These are phyloP conservation scores for Knipowitschia caucasica DNA, from an alignment of 2,797 vertebrate genomes.

Conservation along the genomic window DNA sequence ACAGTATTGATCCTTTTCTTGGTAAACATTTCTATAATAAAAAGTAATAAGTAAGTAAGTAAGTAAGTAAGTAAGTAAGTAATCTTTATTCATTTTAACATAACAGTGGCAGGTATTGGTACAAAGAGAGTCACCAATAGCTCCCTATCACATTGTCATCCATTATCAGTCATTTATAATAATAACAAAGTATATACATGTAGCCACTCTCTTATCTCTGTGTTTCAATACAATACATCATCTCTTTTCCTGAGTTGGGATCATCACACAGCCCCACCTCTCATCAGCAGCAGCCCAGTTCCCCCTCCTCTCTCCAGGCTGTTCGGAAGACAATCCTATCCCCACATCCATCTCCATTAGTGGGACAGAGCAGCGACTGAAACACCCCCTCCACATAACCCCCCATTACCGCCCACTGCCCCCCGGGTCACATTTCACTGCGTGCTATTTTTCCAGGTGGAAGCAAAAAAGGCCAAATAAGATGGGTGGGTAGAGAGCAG, in stretches of 20 bases:
- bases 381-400: conserved; percentile 22
- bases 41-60: no score
- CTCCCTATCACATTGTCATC: no score
- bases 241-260: conserved; percentile 42
- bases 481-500: conserved; percentile 20
- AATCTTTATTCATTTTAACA: no score
- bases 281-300: conserved; percentile 37
- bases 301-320: conserved; percentile 35
- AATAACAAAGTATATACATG: no score
- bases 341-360: conserved; percentile 81
- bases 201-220: conserved; percentile 30
- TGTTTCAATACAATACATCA: not conserved
- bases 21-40: no score
- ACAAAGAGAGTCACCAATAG: no score
- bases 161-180: no score
- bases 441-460: conserved; percentile 74
- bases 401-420: conserved; percentile 11
- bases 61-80: no score
- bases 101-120: no score
- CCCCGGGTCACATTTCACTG: conserved; percentile 67
- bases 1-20: no score
- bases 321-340: conserved; percentile 66
- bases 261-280: conserved; percentile 6
- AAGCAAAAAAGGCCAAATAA: conserved; percentile 29
- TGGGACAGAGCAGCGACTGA: conserved; percentile 53